phyloP scores from a whole-genome alignment of 2,113 vertebrate species.

The cat (Felis catus) region F.catus_Fca126_mat1.0 CM031412.1:190177001-190177500 shows the following conservation, averaged over 20 bases:
- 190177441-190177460: neutral
- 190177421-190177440: neutral
- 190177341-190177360: neutral
- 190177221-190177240: neutral
- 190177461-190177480: neutral
- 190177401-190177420: neutral
- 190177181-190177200: neutral
- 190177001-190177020: neutral
- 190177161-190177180: neutral
- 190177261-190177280: neutral
- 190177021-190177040: neutral
- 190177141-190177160: neutral
- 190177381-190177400: neutral
- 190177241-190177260: neutral
- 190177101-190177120: constrained; percentile 6
- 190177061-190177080: neutral
- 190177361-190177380: neutral
- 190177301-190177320: neutral
- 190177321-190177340: neutral
- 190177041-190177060: neutral
- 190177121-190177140: neutral
- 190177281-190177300: neutral
- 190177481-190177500: neutral
- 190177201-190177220: neutral
- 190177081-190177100: neutral